A percentile compares a stretch with the other conserved stretches of the same genome.
phyloP scores from a whole-genome alignment of 2,113 vertebrate genomes.

The Danionella cerebrum region DNA sequence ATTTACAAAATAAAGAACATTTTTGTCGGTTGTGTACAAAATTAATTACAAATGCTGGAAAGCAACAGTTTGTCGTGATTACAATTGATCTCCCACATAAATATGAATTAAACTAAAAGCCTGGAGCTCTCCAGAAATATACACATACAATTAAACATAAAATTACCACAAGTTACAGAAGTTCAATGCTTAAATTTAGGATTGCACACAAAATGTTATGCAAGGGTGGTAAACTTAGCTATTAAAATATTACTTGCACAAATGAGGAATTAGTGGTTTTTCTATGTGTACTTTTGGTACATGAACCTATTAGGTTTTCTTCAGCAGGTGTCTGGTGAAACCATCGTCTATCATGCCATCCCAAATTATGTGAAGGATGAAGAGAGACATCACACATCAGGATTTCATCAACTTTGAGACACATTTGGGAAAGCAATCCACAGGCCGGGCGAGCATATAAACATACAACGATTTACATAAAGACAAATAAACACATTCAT shows the following conservation, averaged over 20 bases:
- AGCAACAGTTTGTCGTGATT: conserved; percentile 18
- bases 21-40: conserved; percentile 9
- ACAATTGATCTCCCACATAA: background rate
- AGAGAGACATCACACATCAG: background rate
- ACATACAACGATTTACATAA: background rate
- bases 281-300: background rate
- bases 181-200: background rate
- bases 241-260: background rate
- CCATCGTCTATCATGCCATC: background rate
- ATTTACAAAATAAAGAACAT: conserved; percentile 28
- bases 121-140: background rate
- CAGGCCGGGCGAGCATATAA: background rate
- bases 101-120: background rate
- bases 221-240: background rate
- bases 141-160: background rate
- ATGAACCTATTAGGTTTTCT: conserved; percentile 5
- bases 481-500: background rate
- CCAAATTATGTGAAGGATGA: background rate
- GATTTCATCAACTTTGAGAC: background rate
- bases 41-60: background rate
- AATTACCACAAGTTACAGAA: background rate
- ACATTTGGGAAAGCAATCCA: background rate
- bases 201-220: background rate
- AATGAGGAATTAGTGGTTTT: conserved; percentile 5
- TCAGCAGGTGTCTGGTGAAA: conserved; percentile 2